A percentile compares a stretch with the other conserved stretches of the same genome.
Conservation (phyloP, 35 echinoderm and acorn worm species). For the Heliocidaris tuberculata region DNA sequence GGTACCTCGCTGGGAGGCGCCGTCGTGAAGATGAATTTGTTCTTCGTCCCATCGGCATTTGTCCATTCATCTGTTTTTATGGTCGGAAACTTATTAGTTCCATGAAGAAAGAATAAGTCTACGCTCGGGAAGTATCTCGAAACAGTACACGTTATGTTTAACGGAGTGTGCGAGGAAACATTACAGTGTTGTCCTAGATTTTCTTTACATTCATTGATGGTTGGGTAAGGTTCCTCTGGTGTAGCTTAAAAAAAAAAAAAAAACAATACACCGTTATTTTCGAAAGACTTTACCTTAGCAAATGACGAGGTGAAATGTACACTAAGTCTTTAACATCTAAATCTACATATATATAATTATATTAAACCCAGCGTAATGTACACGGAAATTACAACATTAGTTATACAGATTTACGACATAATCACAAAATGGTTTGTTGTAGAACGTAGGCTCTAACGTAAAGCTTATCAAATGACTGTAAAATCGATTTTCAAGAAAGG, state of each 20-base stretch:
- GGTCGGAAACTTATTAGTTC: not conserved
- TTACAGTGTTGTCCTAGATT: not conserved
- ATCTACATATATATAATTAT: no score
- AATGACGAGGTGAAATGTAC: no score
- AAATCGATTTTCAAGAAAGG: no score
- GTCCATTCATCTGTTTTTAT: not conserved
- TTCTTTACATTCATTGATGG: not conserved
- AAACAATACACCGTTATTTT: not conserved
- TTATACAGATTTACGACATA: no score
- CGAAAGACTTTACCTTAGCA: no score
- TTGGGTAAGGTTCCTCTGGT: not conserved
- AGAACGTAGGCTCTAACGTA: no score
- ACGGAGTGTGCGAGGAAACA: not conserved
- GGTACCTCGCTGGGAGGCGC: not conserved
- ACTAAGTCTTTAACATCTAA: no score
- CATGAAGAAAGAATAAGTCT: not conserved
- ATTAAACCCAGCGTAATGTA: no score
- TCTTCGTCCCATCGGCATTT: not conserved
- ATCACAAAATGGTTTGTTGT: no score
- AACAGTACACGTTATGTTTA: not conserved
- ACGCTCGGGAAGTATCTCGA: not conserved
- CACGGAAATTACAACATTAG: no score
- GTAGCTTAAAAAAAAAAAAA: not conserved
- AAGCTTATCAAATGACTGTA: no score
- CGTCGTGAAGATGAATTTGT: not conserved